phyloP scores from a whole-genome alignment of 2,113 vertebrate species.

The Leptobrachium ailaonicum region DNA sequence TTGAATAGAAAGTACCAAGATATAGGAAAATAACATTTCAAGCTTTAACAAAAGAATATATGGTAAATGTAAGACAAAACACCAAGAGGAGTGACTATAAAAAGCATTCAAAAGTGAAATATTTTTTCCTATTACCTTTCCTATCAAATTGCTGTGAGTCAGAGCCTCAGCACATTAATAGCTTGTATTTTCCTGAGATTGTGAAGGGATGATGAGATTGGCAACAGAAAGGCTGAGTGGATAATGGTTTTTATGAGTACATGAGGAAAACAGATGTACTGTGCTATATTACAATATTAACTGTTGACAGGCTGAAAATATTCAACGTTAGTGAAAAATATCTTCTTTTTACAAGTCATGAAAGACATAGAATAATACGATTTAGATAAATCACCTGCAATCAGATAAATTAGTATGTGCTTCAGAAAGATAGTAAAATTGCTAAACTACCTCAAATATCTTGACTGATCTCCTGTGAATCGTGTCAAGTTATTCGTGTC shows the following conservation, averaged over 20 bases:
- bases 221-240: not conserved
- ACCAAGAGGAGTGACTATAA: not conserved
- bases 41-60: no score
- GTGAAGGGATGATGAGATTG: not conserved
- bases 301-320: not conserved
- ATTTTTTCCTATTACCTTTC: conserved; percentile 1
- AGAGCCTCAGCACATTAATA: not conserved
- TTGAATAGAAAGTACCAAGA: not conserved
- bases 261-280: conserved; percentile 15
- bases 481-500: no score
- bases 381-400: no score
- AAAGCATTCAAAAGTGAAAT: not conserved
- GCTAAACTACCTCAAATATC: no score
- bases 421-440: no score
- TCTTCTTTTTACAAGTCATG: not conserved
- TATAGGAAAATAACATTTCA: not conserved
- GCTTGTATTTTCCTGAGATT: conserved; percentile 12
- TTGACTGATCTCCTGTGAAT: no score
- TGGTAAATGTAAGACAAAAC: not conserved
- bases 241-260: conserved; percentile 1
- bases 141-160: not conserved
- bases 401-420: no score
- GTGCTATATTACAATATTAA: not conserved
- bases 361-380: not conserved
- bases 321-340: not conserved